Conservation (phyloP, 2,888 invertebrate species). For the Atrina japonica region DNA sequence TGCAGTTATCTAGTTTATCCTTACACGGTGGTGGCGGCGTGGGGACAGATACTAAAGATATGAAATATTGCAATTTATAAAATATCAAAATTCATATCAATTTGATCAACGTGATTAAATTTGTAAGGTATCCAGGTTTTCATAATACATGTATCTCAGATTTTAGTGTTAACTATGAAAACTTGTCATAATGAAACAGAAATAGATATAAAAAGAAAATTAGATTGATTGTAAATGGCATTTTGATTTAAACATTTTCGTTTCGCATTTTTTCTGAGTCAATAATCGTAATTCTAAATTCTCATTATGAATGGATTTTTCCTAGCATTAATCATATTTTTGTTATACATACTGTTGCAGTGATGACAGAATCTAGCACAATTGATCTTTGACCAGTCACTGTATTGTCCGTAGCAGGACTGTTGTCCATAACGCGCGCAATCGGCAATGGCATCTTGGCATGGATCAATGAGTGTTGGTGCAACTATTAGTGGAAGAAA, state of each 20-base stretch:
- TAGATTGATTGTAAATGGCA: no score
- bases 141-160: background rate
- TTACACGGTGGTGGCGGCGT: constrained; percentile 63
- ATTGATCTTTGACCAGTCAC: constrained; percentile 65
- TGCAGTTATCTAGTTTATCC: constrained; percentile 62
- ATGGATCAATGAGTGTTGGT: constrained; percentile 52
- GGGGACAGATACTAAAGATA: constrained; percentile 53
- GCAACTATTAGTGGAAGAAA: constrained; percentile 27
- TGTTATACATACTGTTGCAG: constrained; percentile 58
- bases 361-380: constrained; percentile 63
- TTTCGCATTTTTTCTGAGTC: no score
- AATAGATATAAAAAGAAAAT: no score
- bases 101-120: no score
- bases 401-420: constrained; percentile 48
- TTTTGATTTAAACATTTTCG: no score
- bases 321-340: no score
- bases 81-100: no score
- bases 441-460: constrained; percentile 62
- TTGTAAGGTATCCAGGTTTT: no score
- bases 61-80: no score
- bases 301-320: no score
- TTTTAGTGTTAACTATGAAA: background rate
- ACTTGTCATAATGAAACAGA: no score
- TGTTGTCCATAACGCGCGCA: constrained; percentile 56
- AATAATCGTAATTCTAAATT: no score